These are phyloP conservation scores for Zoanthus solanderi DNA, from an alignment of 92 coral and sea anemone genomes.

Conservation along the genomic window DNA sequence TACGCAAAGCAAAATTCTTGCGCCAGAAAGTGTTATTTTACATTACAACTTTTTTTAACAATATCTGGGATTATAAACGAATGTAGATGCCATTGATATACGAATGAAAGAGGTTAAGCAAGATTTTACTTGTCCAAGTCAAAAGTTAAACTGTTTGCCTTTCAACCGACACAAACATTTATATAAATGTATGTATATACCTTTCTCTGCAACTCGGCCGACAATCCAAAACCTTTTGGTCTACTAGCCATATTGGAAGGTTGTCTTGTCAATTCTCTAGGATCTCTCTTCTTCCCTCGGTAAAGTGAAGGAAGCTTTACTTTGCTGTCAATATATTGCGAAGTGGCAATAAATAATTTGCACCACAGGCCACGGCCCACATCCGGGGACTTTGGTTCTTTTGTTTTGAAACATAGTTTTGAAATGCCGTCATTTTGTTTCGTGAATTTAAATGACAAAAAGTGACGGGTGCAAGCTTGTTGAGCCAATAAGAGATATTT, in stretches of 20 bases:
- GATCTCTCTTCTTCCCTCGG: neutral
- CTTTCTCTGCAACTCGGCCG: conserved; percentile 83
- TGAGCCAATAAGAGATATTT: neutral
- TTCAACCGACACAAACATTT: neutral
- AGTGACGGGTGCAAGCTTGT: neutral
- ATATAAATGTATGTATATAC: neutral
- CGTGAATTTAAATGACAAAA: neutral
- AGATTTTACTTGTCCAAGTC: neutral
- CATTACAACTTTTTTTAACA: no score
- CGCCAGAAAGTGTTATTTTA: no score
- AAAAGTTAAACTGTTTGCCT: neutral
- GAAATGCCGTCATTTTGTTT: neutral
- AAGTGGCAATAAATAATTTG: neutral
- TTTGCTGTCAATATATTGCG: neutral
- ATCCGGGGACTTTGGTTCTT: neutral
- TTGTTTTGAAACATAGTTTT: neutral
- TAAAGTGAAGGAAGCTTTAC: neutral
- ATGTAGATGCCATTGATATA: no score
- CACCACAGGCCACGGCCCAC: neutral
- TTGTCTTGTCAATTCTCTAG: neutral
- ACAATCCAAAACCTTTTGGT: conserved; percentile 91
- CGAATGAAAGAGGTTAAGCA: neutral
- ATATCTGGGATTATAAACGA: no score
- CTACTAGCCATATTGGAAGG: conserved; percentile 73
- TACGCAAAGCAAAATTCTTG: no score